Evolutionary conservation across 2,888 invertebrate species (phyloP).

Genomic region (Yponomeuta evonymella): DNA sequence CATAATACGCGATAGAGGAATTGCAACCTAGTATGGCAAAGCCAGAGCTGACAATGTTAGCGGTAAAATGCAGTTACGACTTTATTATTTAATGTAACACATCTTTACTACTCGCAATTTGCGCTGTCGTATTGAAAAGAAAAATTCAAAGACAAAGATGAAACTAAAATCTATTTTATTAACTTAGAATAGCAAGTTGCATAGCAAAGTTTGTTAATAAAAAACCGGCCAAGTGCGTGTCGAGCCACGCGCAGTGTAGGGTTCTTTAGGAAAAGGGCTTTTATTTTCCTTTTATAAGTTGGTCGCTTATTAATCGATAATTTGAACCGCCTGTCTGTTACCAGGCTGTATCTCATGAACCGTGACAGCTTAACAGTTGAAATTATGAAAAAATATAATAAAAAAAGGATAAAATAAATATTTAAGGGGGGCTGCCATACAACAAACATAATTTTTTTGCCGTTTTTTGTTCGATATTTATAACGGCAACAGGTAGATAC

Average conservation of each 20-base stretch:
- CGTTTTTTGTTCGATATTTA: too few species aligned
- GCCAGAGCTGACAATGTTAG: not conserved
- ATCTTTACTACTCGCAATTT: not conserved
- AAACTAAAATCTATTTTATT: not conserved
- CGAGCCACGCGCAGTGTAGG: too few species aligned
- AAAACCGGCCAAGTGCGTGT: too few species aligned
- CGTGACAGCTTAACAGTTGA: too few species aligned
- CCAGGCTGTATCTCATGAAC: too few species aligned
- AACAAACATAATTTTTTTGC: too few species aligned
- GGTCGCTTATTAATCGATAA: too few species aligned
- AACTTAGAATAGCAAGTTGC: not conserved
- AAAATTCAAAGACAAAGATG: not conserved
- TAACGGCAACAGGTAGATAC: too few species aligned
- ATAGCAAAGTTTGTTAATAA: not conserved
- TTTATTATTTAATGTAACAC: not conserved
- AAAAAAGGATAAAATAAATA: too few species aligned
- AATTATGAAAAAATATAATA: too few species aligned
- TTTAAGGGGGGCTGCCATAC: too few species aligned
- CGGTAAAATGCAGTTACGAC: not conserved
- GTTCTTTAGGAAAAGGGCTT: not conserved
- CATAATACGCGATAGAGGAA: not conserved
- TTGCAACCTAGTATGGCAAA: not conserved
- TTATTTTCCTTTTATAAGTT: not conserved
- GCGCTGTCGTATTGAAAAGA: not conserved
- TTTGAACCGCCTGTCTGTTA: too few species aligned